Evolutionary conservation across 1,140 invertebrate species (phyloP).

Genomic region (Drosophila subobscura): DNA sequence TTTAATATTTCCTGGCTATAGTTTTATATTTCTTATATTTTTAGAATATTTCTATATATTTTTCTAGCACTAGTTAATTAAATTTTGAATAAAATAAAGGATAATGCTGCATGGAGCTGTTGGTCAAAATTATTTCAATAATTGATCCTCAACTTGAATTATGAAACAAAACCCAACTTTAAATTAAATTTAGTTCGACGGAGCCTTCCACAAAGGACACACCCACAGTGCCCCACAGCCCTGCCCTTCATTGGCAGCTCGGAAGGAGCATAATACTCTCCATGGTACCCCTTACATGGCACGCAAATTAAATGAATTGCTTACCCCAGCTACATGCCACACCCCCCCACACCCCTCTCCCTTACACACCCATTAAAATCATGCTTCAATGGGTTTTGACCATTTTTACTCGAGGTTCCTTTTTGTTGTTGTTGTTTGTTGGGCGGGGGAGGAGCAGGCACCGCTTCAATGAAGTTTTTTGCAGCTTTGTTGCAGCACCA

Average conservation of each 20-base stretch:
- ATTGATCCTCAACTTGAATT: too few relatives aligned
- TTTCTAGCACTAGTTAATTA: too few relatives aligned
- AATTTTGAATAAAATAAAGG: too few relatives aligned
- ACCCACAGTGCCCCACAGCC: too few relatives aligned
- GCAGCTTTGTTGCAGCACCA: slow-evolving; percentile 53
- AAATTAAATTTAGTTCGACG: too few relatives aligned
- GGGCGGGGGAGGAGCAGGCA: neutral
- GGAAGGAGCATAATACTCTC: slow-evolving; percentile 15
- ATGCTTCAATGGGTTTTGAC: slow-evolving; percentile 80
- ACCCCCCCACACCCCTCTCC: slow-evolving; percentile 2
- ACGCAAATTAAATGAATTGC: slow-evolving; percentile 82
- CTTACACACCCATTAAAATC: slow-evolving; percentile 66
- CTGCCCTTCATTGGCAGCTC: neutral
- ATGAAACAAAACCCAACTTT: too few relatives aligned
- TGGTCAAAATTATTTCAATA: too few relatives aligned
- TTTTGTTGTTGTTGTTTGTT: slow-evolving; percentile 31
- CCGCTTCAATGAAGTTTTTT: slow-evolving; percentile 58
- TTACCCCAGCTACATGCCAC: slow-evolving; percentile 43
- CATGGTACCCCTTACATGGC: slow-evolving; percentile 46
- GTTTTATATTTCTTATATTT: too few relatives aligned
- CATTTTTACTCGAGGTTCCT: slow-evolving; percentile 61
- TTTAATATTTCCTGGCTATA: too few relatives aligned
- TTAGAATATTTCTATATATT: too few relatives aligned
- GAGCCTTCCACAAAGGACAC: too few relatives aligned
- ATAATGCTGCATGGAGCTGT: too few relatives aligned